Percentiles rank a stretch among this genome's conserved stretches.
phyloP scores from a whole-genome alignment of 2,797 vertebrate species.

The Pangasius mekongensis region DNA sequence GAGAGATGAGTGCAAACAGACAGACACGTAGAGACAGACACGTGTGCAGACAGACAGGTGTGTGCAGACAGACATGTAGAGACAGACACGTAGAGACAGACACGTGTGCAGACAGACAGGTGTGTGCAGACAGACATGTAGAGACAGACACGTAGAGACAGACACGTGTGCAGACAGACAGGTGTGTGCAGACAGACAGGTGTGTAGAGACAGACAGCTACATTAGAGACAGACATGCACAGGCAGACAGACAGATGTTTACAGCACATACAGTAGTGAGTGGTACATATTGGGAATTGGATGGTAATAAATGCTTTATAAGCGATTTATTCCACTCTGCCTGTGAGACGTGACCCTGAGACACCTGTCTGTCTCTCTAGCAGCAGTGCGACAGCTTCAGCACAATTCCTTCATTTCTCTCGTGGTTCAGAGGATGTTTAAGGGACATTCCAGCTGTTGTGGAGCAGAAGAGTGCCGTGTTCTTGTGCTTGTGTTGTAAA shows the following conservation, averaged over 20 bases:
- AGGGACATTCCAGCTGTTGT: neutral
- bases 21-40: neutral
- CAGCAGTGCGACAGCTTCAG: conserved; percentile 4
- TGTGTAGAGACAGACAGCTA: too few relatives aligned
- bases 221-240: too few relatives aligned
- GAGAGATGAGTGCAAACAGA: neutral
- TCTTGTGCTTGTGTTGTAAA: neutral
- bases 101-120: neutral
- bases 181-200: too few relatives aligned
- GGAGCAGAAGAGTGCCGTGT: neutral
- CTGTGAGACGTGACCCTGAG: neutral
- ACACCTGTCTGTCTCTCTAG: neutral
- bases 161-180: too few relatives aligned
- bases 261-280: neutral
- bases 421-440: neutral
- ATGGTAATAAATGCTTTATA: neutral
- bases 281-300: neutral
- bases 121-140: neutral
- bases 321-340: neutral
- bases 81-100: neutral
- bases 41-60: neutral
- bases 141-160: too few relatives aligned
- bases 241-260: too few relatives aligned
- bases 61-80: neutral
- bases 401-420: neutral